Base-by-base conservation (phyloP, 2,113 vertebrate genomes). In the Arizona elegans region DNA sequence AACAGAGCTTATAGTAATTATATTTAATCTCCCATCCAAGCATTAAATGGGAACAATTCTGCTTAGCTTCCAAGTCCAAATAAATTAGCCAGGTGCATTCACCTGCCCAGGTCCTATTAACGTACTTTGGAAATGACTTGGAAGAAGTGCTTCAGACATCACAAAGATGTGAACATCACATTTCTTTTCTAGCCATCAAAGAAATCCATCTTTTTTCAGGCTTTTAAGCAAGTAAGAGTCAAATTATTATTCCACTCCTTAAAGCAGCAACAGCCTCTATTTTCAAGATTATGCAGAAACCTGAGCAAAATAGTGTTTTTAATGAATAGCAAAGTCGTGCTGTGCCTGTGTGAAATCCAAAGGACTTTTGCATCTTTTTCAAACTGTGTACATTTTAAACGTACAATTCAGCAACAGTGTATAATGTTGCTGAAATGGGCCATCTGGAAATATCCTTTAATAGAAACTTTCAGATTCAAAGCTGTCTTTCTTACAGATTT, bases 371-470 rank as follows among this genome's bases (percentile, higher is more conserved):
- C n/a, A 38, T 75, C 7, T 19, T 75, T 75, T 75, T 75, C 70
- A 75, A 75, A 75, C 15, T 19, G 70, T 75, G 6, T 38, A 38
- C 70, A 65, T 65, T 13, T 59, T 23, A 59, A 59, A 8, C 58
- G 2, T 59, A 10, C 58, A 59, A 26, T 59, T 59, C 23, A 59
- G 58, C 58, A 59, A 58, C 56, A 59, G 23, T 59, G 58, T n/a
- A 29, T 70, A n/a, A 81, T 81, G 70, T 8, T 81, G 33, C 92
- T 91, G 93, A 92, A 93, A 92, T 29, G 47, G 91, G 19, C 87
- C 91, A 55, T 87, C 93, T 95, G 93, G 88, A 38, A 95, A 89
- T 89, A 59, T 58, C 93, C 65, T 38, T 94, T 95, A 93, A 90
- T 92, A 93, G 92, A 24, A 26, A 8, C 4, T 0, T 38, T 92